Evolutionary conservation across 2,113 vertebrate genomes (phyloP).

Genomic region (Tyto alba): DNA sequence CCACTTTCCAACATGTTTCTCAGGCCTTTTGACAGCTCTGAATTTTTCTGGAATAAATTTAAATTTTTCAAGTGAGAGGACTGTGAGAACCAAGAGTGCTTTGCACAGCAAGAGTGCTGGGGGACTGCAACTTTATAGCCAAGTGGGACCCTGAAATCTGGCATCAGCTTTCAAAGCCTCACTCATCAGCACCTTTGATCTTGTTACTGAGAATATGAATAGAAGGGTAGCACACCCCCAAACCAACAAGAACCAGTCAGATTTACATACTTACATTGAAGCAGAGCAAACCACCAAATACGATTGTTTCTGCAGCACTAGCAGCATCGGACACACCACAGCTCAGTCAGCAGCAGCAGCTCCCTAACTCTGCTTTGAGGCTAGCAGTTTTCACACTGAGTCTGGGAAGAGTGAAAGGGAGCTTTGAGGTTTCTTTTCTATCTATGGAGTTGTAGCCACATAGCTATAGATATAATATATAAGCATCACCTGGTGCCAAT

Average conservation of each 20-base stretch:
- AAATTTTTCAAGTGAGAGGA: background rate
- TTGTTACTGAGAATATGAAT: background rate
- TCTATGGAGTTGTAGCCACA: background rate
- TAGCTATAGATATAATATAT: background rate
- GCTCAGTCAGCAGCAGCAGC: background rate
- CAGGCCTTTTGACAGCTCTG: background rate
- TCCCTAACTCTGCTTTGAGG: background rate
- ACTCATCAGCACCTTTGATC: background rate
- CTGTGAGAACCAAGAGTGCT: background rate
- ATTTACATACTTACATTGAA: background rate
- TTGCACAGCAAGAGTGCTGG: background rate
- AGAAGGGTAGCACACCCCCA: background rate
- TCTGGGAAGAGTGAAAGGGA: background rate
- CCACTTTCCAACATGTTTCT: background rate
- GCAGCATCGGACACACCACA: rapidly evolving
- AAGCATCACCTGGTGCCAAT: background rate
- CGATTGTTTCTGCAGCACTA: background rate
- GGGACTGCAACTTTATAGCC: background rate
- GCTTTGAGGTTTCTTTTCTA: background rate
- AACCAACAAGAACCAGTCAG: background rate
- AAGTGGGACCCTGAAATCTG: background rate
- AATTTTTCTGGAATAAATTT: background rate
- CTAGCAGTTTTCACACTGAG: background rate
- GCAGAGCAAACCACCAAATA: background rate
- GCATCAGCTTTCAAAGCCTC: background rate